These are phyloP conservation scores for Centropus unirufus DNA, from an alignment of 2,113 vertebrate genomes.

Conservation along the genomic window DNA sequence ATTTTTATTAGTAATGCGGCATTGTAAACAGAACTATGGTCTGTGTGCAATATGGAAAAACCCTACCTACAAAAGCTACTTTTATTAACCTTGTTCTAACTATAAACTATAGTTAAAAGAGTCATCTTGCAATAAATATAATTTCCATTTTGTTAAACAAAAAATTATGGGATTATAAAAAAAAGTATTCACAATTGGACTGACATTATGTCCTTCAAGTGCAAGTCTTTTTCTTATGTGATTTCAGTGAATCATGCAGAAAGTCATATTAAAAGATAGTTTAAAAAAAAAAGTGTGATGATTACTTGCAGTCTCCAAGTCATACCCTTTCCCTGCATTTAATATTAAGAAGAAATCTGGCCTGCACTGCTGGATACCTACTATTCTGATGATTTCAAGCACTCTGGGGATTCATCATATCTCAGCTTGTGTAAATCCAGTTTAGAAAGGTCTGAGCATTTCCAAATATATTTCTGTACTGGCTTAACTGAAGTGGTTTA, in stretches of 20 bases:
- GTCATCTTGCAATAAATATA: not conserved
- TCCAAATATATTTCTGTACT: not conserved
- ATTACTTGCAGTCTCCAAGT: not conserved
- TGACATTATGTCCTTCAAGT: not conserved
- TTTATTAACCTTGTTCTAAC: not conserved
- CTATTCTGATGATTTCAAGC: not conserved
- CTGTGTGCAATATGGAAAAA: not conserved
- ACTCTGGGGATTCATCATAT: not conserved
- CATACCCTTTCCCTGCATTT: not conserved
- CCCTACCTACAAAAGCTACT: not conserved
- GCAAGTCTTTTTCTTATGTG: not conserved
- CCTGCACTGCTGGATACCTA: not conserved
- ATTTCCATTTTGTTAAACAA: not conserved
- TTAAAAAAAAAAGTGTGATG: not conserved
- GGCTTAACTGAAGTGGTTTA: not conserved
- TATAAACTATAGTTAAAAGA: not conserved
- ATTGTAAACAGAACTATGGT: not conserved
- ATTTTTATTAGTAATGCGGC: not conserved
- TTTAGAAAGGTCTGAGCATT: not conserved
- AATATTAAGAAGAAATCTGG: not conserved
- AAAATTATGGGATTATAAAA: not conserved
- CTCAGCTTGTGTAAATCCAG: not conserved
- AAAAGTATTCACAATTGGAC: not conserved
- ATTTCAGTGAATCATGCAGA: not conserved
- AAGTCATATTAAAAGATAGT: not conserved